A percentile compares a stretch with the other conserved stretches of the same genome.
phyloP scores from a whole-genome alignment of 2,888 invertebrate genomes.

The Phortica magna region DNA sequence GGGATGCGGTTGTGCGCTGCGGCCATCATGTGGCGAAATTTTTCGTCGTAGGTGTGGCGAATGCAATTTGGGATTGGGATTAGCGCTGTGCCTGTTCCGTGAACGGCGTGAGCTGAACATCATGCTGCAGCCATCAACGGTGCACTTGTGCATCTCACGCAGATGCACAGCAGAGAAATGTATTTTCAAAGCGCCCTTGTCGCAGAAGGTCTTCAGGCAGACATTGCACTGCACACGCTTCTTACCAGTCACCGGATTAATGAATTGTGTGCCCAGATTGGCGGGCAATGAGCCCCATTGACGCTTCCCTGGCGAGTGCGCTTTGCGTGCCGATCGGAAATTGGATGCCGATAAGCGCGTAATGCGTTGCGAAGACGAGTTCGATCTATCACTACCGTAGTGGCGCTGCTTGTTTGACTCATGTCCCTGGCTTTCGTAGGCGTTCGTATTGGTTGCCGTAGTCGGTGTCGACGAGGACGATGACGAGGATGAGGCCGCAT shows the following conservation, averaged over 20 bases:
- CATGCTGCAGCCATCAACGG: constrained; percentile 99
- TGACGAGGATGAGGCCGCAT: constrained; percentile 6
- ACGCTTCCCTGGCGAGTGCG: constrained; percentile 82
- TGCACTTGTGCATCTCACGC: constrained; percentile 99
- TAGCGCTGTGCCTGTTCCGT: constrained; percentile 97
- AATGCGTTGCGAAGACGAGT: constrained; percentile 59
- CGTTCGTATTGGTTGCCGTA: constrained; percentile 43
- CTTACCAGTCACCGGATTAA: constrained; percentile 95
- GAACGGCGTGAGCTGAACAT: constrained; percentile 98
- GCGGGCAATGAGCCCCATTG: constrained; percentile 89
- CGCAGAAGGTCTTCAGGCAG: constrained; percentile 99
- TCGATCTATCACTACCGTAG: constrained; percentile 52
- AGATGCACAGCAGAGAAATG: constrained; percentile 99
- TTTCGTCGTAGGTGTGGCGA: constrained; percentile 95
- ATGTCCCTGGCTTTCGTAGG: constrained; percentile 62
- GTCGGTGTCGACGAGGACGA: constrained; percentile 45
- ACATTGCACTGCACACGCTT: constrained; percentile 99
- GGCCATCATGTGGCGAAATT: constrained; percentile 95
- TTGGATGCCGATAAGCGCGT: constrained; percentile 56
- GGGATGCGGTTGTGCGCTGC: constrained; percentile 92
- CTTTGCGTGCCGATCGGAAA: constrained; percentile 69
- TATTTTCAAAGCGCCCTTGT: constrained; percentile 99
- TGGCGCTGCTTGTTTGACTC: constrained; percentile 48
- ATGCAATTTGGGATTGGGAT: constrained; percentile 98
- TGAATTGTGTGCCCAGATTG: constrained; percentile 92